Conservation (phyloP, 2,888 invertebrate genomes). For the Uloborus plumipes region DNA sequence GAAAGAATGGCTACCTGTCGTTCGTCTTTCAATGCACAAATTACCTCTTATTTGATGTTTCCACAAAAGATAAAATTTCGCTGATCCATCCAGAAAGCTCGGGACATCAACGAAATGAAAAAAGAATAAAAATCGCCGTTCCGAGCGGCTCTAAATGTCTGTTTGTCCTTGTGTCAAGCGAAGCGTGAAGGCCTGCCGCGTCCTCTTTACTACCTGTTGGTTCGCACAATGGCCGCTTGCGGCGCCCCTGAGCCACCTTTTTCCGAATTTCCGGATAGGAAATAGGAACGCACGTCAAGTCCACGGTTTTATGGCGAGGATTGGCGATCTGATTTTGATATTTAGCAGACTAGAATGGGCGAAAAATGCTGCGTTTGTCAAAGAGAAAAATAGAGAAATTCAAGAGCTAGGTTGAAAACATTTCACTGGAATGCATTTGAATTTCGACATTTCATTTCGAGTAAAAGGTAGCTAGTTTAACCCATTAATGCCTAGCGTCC, state of each 20-base stretch:
- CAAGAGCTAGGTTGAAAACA: too few species aligned
- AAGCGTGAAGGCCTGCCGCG: slow-evolving; percentile 31
- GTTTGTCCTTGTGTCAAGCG: slow-evolving; percentile 48
- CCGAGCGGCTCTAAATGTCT: slow-evolving; percentile 1
- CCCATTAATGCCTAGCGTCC: too few species aligned
- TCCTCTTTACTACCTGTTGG: slow-evolving; percentile 23
- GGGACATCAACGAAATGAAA: not conserved
- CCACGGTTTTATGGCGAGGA: too few species aligned
- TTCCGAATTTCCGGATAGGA: slow-evolving; percentile 1
- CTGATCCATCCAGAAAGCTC: not conserved
- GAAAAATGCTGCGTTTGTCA: too few species aligned
- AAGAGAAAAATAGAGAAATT: too few species aligned
- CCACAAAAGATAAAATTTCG: not conserved
- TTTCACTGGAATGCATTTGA: too few species aligned
- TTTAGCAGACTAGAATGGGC: too few species aligned
- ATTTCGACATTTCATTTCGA: too few species aligned
- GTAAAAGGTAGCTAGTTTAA: too few species aligned
- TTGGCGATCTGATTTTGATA: too few species aligned
- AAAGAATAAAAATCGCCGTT: not conserved
- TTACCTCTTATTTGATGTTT: not conserved
- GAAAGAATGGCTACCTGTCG: not conserved
- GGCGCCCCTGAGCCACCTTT: slow-evolving; percentile 6
- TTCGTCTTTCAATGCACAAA: not conserved
- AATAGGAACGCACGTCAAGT: too few species aligned
- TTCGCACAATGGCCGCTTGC: slow-evolving; percentile 3